Base-by-base conservation (phyloP, 1,140 invertebrate species). In the Anoplophora glabripennis region DNA sequence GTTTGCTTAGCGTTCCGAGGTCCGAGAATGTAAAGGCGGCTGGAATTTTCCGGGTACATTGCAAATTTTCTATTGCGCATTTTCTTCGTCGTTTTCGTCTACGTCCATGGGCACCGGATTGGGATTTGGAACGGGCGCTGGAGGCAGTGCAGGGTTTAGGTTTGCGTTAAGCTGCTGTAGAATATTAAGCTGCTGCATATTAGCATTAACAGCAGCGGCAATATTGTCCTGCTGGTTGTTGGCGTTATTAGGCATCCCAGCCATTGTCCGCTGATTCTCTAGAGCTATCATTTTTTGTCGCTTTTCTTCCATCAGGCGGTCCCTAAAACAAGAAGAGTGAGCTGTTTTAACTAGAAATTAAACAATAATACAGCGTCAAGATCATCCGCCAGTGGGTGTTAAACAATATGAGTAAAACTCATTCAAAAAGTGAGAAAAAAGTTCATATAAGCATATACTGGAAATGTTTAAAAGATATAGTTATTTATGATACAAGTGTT, bases 231-330 rank as follows among this genome's bases (percentile, higher is more conserved):
- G 36, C 52, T 66, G 67, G 57, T 65, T 35, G 37, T 68, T 65
- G 28, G 54, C 46, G 53, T 65, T 68, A 35, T 71, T 74, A 59
- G 38, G 59, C 34, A 67, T 71, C 59, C 51, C 69, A 57, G 33
- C 74, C 65, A 61, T 76, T 66, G 77, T 81, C 36, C 84, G 76
- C n/a, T 83, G 81, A 11, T 76, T 80, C 67, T 86, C 84, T 7
- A 86, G 75, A 0, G 84, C 80, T n/a, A 88, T 75, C 61, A 90
- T 80, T 71, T 86, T 87, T 67, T 87, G 88, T 1, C 89, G 76
- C 68, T 89, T 89, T 65, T 90, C 88, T 66, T 91, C 89, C 86
- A 90, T 89, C 11, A 90, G 75, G 1, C 83, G 77, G 58, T 89
- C 88, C 1, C 90, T 53, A 17, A 17, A 53, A 53, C 8, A 53